Evolutionary conservation across 2,113 vertebrate genomes (phyloP).

Genomic region (Erythrolamprus reginae): DNA sequence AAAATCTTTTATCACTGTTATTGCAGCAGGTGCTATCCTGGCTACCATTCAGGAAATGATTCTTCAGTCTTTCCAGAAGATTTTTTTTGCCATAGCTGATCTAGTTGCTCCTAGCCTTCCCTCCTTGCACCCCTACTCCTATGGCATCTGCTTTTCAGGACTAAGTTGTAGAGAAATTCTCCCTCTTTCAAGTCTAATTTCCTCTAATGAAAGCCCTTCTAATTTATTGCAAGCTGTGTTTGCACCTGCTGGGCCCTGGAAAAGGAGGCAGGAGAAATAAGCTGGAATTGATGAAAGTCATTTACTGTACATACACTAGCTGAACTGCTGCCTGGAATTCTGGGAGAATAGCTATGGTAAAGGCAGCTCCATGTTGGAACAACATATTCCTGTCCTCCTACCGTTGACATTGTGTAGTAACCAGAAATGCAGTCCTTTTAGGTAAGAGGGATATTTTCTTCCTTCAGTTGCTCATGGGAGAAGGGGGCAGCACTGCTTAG

Average conservation of each 20-base stretch:
- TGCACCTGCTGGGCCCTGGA: background rate
- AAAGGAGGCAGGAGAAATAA: background rate
- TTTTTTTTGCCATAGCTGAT: background rate
- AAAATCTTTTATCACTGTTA: background rate
- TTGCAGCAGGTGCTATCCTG: background rate
- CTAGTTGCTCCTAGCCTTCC: background rate
- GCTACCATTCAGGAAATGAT: background rate
- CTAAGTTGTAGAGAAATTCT: background rate
- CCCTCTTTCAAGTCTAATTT: background rate
- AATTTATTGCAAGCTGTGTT: slow-evolving; percentile 12
- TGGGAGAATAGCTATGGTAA: background rate
- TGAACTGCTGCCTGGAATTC: background rate
- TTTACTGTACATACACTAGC: background rate
- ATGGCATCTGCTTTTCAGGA: background rate
- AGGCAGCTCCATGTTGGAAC: background rate
- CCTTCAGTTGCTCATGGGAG: background rate
- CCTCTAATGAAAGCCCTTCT: slow-evolving; percentile 8
- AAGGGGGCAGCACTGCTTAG: background rate
- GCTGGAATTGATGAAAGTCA: background rate
- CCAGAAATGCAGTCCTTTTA: background rate
- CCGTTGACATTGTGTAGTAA: background rate
- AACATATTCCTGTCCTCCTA: background rate
- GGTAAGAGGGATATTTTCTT: too few species aligned
- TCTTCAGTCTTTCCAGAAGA: background rate
- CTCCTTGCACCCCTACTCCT: background rate